phyloP scores from a whole-genome alignment of 2,113 vertebrate genomes.

The Odobenus rosmarus region DNA sequence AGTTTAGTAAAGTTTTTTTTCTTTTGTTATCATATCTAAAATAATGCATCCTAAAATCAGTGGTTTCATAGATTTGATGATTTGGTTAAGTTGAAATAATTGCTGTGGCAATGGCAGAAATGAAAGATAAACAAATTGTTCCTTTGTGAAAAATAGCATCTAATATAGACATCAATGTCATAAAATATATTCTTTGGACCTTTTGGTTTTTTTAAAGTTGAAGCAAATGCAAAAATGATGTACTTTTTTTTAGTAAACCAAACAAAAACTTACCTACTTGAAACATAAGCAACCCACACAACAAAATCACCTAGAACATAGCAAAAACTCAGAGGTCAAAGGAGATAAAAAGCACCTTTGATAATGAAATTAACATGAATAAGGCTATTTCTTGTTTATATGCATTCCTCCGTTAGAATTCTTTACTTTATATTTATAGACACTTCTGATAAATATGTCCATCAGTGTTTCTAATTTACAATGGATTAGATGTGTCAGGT shows the following conservation, averaged over 20 bases:
- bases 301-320: neutral
- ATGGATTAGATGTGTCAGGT: neutral
- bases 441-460: neutral
- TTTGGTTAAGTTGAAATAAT: conserved; percentile 6
- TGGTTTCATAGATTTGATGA: neutral
- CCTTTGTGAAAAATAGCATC: neutral
- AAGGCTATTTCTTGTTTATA: neutral
- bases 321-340: neutral
- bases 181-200: neutral
- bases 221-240: neutral
- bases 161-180: neutral
- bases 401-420: neutral
- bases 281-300: neutral
- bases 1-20: neutral
- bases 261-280: neutral
- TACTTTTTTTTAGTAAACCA: neutral
- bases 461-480: neutral
- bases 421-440: neutral
- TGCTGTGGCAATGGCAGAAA: neutral
- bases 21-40: neutral
- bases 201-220: neutral
- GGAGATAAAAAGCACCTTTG: neutral
- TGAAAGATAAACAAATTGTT: neutral
- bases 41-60: neutral
- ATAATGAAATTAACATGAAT: neutral